Conservation (phyloP, 1,140 invertebrate species). For the Calycopis cecrops region DNA sequence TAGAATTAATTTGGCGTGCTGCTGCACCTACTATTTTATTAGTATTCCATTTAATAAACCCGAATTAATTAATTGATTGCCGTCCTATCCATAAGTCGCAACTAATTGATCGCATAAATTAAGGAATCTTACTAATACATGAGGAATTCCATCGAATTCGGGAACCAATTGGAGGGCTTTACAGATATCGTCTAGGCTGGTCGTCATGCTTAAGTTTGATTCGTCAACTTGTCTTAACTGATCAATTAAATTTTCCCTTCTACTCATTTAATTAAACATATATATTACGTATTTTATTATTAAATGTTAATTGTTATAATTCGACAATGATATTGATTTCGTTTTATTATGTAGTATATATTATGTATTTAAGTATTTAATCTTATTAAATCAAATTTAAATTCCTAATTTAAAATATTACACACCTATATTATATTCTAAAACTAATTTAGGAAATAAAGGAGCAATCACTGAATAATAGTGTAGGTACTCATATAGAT, state of each 20-base stretch:
- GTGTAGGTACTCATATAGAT: not conserved
- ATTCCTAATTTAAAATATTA: not conserved
- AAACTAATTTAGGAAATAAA: conserved; percentile 1
- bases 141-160: conserved; percentile 13
- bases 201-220: conserved; percentile 6
- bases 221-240: not conserved
- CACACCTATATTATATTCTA: not conserved
- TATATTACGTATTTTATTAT: not conserved
- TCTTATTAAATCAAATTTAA: not conserved
- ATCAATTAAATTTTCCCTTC: not conserved
- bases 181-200: conserved; percentile 15
- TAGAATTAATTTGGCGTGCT: conserved; percentile 16
- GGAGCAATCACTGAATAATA: not conserved
- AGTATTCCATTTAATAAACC: conserved; percentile 23
- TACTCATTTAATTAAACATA: no score
- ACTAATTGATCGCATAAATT: conserved; percentile 17
- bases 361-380: not conserved
- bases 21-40: conserved; percentile 15
- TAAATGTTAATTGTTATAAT: not conserved
- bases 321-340: not conserved
- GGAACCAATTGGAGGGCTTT: conserved; percentile 13
- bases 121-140: no score
- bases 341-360: not conserved
- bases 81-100: not conserved
- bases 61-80: not conserved